Conservation (phyloP, 2,797 vertebrate species). For the Chlorospingus semifuscus region DNA sequence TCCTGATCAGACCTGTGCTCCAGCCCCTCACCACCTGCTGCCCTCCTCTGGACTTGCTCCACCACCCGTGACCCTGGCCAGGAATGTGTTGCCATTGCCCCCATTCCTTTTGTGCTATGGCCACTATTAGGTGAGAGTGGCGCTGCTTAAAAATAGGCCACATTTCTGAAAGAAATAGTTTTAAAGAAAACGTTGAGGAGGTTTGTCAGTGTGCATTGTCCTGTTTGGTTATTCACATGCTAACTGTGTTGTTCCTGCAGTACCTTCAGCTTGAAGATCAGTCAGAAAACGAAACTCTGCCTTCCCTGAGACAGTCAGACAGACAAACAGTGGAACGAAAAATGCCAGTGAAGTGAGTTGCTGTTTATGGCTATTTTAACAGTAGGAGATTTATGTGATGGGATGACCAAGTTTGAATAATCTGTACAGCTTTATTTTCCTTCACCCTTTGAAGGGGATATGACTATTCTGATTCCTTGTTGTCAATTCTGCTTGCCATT, state of each 20-base stretch:
- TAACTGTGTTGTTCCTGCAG: constrained; percentile 84
- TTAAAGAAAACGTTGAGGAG: neutral
- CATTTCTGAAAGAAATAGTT: neutral
- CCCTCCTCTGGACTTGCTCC: neutral
- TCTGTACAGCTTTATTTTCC: neutral
- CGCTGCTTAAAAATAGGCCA: neutral
- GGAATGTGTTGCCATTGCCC: neutral
- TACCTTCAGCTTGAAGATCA: constrained; percentile 80
- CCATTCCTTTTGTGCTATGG: neutral
- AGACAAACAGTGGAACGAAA: constrained; percentile 55
- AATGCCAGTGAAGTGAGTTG: constrained; percentile 78
- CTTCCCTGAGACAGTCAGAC: constrained; percentile 59
- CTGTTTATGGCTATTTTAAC: constrained; percentile 66
- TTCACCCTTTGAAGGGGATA: neutral
- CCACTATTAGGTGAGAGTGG: no score
- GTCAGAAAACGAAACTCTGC: constrained; percentile 65
- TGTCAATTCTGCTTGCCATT: neutral
- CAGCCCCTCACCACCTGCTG: neutral
- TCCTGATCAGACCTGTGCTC: neutral
- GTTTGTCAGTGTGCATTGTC: neutral
- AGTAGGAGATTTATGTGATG: neutral
- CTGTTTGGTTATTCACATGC: constrained; percentile 73
- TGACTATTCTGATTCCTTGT: neutral
- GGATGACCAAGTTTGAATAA: neutral
- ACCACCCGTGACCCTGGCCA: fast-evolving